phyloP scores from a whole-genome alignment of 2,888 invertebrate species.

The Torymus tubicola region DNA sequence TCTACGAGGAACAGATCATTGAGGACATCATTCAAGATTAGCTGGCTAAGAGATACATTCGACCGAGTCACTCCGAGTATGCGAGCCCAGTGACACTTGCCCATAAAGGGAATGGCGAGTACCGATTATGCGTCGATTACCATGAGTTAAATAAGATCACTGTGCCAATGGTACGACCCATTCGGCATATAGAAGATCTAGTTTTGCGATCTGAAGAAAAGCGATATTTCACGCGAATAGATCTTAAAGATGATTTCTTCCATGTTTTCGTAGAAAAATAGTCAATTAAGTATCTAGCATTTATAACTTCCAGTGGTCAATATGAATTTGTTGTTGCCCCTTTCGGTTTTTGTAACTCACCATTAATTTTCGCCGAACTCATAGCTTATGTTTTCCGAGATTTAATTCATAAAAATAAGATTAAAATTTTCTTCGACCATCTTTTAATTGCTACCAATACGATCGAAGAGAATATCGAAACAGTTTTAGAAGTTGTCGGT shows the following conservation, averaged over 20 bases:
- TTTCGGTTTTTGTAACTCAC: constrained; percentile 59
- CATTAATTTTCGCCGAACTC: constrained; percentile 58
- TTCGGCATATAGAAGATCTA: constrained; percentile 9
- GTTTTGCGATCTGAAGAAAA: not conserved
- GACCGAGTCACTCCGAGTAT: constrained; percentile 1
- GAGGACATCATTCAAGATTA: not conserved
- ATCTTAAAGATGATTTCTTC: constrained; percentile 59
- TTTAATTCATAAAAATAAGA: not conserved
- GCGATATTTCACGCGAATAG: constrained; percentile 54
- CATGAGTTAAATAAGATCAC: not conserved
- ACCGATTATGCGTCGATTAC: constrained; percentile 6
- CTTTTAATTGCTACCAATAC: constrained; percentile 4
- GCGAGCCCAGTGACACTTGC: constrained; percentile 1
- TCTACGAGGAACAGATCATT: not conserved
- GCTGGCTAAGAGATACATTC: not conserved
- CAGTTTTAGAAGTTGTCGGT: not conserved
- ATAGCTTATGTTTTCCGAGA: constrained; percentile 30
- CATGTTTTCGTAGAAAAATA: constrained; percentile 56
- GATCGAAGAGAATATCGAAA: constrained; percentile 8
- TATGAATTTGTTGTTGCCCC: constrained; percentile 60
- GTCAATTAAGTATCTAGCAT: constrained; percentile 47
- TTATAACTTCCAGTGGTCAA: constrained; percentile 51
- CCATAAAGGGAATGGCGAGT: not conserved
- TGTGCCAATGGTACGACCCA: not conserved
- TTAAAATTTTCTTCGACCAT: constrained; percentile 4